Evolutionary conservation across 30 jellyfish, hydroid and myxozoan species (phyloP), one percentile per base, ranked within the genome.

Genomic region (Cassiopea andromeda): DNA sequence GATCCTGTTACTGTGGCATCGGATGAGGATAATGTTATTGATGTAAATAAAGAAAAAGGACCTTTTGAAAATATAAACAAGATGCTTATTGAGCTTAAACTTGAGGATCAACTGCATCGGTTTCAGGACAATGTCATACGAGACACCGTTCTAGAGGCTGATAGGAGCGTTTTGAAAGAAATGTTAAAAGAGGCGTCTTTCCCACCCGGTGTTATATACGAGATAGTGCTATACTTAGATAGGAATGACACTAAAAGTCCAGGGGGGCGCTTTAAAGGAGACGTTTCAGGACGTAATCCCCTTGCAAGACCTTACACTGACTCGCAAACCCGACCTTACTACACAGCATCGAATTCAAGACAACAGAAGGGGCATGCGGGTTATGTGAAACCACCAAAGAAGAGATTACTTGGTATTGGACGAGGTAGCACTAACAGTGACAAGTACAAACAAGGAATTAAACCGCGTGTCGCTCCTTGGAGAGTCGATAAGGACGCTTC

Each of bases 131-230:
- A 85, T 14, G 77, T 85, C 16, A 85, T 85, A 46, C 75, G 93
- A 43, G 93, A 85, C 46, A 74, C 93, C 7, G 93, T 85, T 18
- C 85, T 85, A 1, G 67, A 48, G 2, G 93, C 93, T 2, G 87
- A 85, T 44, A 54, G 48, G 46, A 69, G 74, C 18, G 68, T 44
- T 27, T 48, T 85, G 81, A 58, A 73, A 64, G 80, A 44, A 18
- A 85, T 85, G 14, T 54, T 85, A 18, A 85, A 85, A 47, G 93
- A 85, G 64, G 87, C 93, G 1, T 54, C 86, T 17, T 85, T 85
- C 50, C 93, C 93, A 0, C 87, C 93, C 9, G 93, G 93, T 1
- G 77, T 85, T 44, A 59, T 85, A 70, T 85, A 85, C 74, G 93
- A 85, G 71, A 85, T 85, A 7, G 3, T 74, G 47, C 38, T 46